A percentile compares a stretch with the other conserved stretches of the same genome.
These are phyloP conservation scores for Aproaerema taeniolella DNA, from an alignment of 2,888 invertebrate species.

Conservation along the genomic window DNA sequence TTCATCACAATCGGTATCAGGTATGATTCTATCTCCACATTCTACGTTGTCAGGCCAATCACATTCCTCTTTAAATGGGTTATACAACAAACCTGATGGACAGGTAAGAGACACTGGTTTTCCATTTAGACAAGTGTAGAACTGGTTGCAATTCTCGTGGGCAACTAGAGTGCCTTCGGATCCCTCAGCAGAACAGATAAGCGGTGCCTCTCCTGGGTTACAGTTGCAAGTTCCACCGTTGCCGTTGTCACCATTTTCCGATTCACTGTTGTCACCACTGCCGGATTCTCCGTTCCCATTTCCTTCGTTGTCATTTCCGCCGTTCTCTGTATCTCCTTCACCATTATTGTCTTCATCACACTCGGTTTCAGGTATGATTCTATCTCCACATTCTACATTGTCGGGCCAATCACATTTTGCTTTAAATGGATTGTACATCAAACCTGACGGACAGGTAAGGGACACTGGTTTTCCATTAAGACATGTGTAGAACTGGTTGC, in stretches of 20 bases:
- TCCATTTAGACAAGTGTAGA: slow-evolving; percentile 28
- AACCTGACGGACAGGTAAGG: slow-evolving; percentile 24
- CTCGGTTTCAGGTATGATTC: slow-evolving; percentile 11
- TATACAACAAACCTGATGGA: slow-evolving; percentile 23
- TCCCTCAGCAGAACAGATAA: slow-evolving; percentile 17
- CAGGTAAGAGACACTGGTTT: slow-evolving; percentile 26
- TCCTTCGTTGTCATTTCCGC: slow-evolving; percentile 4
- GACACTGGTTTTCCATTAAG: slow-evolving; percentile 27
- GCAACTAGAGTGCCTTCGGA: slow-evolving; percentile 23
- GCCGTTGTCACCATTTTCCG: slow-evolving; percentile 7
- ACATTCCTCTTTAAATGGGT: slow-evolving; percentile 27
- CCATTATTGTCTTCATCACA: slow-evolving; percentile 2
- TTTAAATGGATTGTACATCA: slow-evolving; percentile 31
- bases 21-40: slow-evolving; percentile 29
- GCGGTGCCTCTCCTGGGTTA: slow-evolving; percentile 20
- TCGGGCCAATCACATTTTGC: slow-evolving; percentile 39
- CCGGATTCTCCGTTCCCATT: neutral
- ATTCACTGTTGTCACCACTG: slow-evolving; percentile 1
- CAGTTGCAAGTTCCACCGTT: slow-evolving; percentile 14
- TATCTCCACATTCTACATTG: slow-evolving; percentile 37
- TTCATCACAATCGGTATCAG: slow-evolving; percentile 12
- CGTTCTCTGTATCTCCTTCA: neutral
- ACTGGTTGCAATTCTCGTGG: slow-evolving; percentile 34
- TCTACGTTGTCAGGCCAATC: slow-evolving; percentile 34
- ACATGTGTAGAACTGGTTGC: slow-evolving; percentile 40